Evolutionary conservation across 1,140 invertebrate species (phyloP), one percentile per base, ranked within the genome.

Genomic region (Manduca sexta): DNA sequence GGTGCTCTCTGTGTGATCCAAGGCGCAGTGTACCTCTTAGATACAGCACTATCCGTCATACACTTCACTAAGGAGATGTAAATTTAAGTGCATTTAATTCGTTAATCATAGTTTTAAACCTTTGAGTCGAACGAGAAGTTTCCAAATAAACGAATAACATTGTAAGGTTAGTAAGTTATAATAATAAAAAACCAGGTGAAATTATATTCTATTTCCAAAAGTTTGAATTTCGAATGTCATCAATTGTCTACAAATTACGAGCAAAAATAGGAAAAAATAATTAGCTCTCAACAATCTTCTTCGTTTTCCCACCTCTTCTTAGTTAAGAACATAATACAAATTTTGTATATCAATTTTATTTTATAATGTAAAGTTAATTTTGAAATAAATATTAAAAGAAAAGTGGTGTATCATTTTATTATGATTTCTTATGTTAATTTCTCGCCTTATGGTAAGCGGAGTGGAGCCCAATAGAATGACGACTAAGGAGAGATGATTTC

Each of bases 1-100:
- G 94, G 94, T 1, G 89, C 92, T 0, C 78, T 96, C 16, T 94
- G 93, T 68, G 89, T 95, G 18, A 86, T 95, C 42, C 90, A 91
- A 65, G 93, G 92, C 12, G 93, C 93, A 1, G 82, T 91, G 0
- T 95, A 95, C 74, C 84, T 95, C 4, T 64, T 93, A 2, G 94
- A 96, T 57, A 91, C 92, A 0, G 91, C 94, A 4, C 72, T 96
- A 29, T 90, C 92, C 34, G 91, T 93, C 46, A 87, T 93, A 47
- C 92, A 93, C 60, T 92, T 90, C 58, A 90, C 90, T 11, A 92
- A 93, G 74, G 90, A 91, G 38, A 85, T 84, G 76, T 84, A 84
- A 71, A 30, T 38, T 31, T 45, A 43, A 37, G 18, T 41, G 30
- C 18, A 6, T 30, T 11, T 46, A 49, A 33, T 50, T 54, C 37